Base-by-base conservation (phyloP, 2,113 vertebrate species). In the Ursus arctos region DNA sequence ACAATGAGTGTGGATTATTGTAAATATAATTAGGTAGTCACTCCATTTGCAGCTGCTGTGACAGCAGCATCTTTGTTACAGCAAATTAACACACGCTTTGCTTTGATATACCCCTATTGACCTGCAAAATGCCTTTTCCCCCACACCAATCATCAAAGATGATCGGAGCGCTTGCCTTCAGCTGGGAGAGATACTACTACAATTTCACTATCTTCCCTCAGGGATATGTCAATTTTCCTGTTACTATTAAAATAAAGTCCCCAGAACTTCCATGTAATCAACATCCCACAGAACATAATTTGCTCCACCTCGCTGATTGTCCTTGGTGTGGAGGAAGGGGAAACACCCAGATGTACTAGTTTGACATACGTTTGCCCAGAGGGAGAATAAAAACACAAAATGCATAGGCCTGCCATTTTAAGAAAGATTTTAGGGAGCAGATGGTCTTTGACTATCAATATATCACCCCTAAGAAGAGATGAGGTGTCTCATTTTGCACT, bases 211-310 rank as follows among this genome's bases (percentile, higher is more conserved):
- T 59, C 26, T 63, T 57, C n/a, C 51, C 71, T 93, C 40, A 36
- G 76, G 51, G 80, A 55, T 67, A 2, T 53, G 40, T 57, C 80
- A 77, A 49, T 33, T 67, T 22, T 63, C 83, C 11, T 84, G 43
- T 59, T 57, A 40, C 7, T 84, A 14, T 88, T 88, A 36, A 93
- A 93, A 85, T 94, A 22, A 74, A 84, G n/a, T 91, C 49, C 80
- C 36, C 1, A 3, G 7, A 80, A 76, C 19, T 80, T 67, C 33
- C 0, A 5, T 59, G 47, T n/a, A 40, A 3, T 49, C 1, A 24
- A 55, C 4, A 53, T 28, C 40, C 22, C 72, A 92, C 16, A 15
- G 26, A 91, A 74, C 55, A n/a, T 36, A 53, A 79, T 65, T 57
- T 33, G 6, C 26, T 57, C 40, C 40, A 61, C 53, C 11, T 63